A percentile compares a stretch with the other conserved stretches of the same genome.
Evolutionary conservation across 1,140 invertebrate species (phyloP).

Genomic region (Calosoma granatense): DNA sequence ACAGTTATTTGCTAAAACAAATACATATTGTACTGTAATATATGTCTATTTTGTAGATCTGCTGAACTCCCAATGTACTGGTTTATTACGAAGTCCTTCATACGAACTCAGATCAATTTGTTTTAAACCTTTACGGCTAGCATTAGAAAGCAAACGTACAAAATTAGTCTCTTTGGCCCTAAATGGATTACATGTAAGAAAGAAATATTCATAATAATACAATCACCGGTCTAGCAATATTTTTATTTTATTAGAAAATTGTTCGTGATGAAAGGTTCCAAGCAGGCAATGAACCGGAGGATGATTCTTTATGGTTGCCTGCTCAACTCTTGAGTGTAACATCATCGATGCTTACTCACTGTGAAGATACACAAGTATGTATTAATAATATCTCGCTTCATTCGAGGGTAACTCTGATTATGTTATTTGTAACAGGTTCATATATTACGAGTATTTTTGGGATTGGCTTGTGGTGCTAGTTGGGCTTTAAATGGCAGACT

Average conservation of each 20-base stretch:
- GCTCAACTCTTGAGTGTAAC: constrained; percentile 79
- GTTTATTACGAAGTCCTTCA: constrained; percentile 63
- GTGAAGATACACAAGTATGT: constrained; percentile 60
- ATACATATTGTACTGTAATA: constrained; percentile 16
- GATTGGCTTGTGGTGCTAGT: constrained; percentile 67
- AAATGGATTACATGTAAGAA: constrained; percentile 71
- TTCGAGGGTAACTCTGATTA: neutral
- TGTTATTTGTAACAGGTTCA: constrained; percentile 33
- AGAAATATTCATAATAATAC: neutral
- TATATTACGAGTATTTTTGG: constrained; percentile 62
- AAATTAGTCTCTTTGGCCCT: constrained; percentile 73
- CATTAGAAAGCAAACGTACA: constrained; percentile 76
- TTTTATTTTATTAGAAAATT: constrained; percentile 60
- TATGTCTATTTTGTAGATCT: constrained; percentile 56
- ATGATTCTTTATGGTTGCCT: constrained; percentile 83
- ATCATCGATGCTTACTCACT: constrained; percentile 60
- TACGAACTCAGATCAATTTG: constrained; percentile 75
- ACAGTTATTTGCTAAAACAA: neutral
- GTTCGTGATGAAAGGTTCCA: constrained; percentile 84
- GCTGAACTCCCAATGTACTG: constrained; percentile 63
- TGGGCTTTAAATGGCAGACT: constrained; percentile 75
- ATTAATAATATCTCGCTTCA: neutral
- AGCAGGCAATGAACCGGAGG: constrained; percentile 80
- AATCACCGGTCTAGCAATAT: neutral
- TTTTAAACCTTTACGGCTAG: constrained; percentile 69